Base-by-base conservation (phyloP, 2,113 vertebrate species). In the Pseudorectes ferrugineus region DNA sequence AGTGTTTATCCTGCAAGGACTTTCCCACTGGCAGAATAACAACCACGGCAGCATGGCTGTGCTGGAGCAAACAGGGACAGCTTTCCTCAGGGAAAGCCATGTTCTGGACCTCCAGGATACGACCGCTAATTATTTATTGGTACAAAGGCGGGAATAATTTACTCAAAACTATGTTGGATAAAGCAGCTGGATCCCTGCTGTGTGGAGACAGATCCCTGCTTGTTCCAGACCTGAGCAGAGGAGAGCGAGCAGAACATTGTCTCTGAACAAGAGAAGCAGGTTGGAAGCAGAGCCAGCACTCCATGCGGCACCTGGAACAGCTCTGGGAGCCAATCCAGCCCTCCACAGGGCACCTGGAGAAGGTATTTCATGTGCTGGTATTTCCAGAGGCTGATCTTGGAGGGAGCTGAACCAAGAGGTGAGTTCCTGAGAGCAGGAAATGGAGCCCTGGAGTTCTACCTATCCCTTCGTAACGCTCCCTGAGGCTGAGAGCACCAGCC, bases 151-250 rank as follows among this genome's bases (percentile, higher is more conserved):
- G 40, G 28, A 45, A 15, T 29, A 19, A 83, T n/a, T 55, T 21
- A 29, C 57, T 51, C 3, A 26, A 24, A 75, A 11, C 4, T 0
- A 0, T 4, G 40, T 7, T 1, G 5, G 45, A 29, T 45, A 31
- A 51, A 71, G 73, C 82, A 71, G 17, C 25, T 58, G 42, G 31
- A 24, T 31, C 17, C 7, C 16, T 55, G 25, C 14, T 31, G 18
- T 13, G 17, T 22, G 24, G 40, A 59, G 42, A 49, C 2, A 13
- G 13, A 66, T 4, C 31, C 61, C 36, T 58, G 72, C 52, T 43
- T 33, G 62, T 59, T 22, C 59, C 31, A 40, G 49, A 14, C 12
- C 61, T 29, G 45, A 25, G 7, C 2, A 19, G 65, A 52, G 21
- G 13, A 74, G 11, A 78, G 35, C 2, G 3, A 68, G 54, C 45